phyloP scores from a whole-genome alignment of 2,888 invertebrate species.

The Idaea straminata region DNA sequence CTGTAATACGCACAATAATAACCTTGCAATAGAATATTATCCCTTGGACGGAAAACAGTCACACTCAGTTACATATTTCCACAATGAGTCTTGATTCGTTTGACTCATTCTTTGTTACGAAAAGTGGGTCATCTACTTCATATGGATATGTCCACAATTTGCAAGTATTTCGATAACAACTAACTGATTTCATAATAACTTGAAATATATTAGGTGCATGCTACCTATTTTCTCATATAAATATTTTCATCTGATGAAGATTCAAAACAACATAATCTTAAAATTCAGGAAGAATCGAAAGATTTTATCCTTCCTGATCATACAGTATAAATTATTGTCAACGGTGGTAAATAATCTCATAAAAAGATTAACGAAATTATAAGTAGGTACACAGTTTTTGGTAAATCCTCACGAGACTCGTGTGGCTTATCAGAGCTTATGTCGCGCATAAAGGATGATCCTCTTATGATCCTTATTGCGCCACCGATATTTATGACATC shows the following conservation, averaged over 20 bases:
- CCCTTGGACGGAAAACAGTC: background rate
- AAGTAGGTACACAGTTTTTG: constrained; percentile 36
- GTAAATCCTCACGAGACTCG: constrained; percentile 39
- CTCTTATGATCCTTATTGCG: constrained; percentile 68
- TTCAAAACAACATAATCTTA: background rate
- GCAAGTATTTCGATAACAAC: constrained; percentile 26
- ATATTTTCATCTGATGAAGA: background rate
- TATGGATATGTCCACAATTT: constrained; percentile 48
- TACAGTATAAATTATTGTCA: background rate
- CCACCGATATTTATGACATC: constrained; percentile 66
- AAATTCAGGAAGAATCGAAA: background rate
- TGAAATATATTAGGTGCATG: constrained; percentile 6
- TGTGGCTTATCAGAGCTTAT: constrained; percentile 60
- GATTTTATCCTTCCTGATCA: background rate
- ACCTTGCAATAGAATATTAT: background rate
- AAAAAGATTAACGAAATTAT: constrained; percentile 47
- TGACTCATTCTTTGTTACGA: constrained; percentile 70
- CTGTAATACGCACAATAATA: background rate
- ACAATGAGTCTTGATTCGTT: constrained; percentile 45
- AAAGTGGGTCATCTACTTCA: constrained; percentile 63
- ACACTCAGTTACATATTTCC: constrained; percentile 45
- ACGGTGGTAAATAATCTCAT: constrained; percentile 18
- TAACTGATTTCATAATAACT: constrained; percentile 17
- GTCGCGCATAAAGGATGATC: constrained; percentile 55
- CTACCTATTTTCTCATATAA: constrained; percentile 3